Base-by-base conservation (phyloP, 2,888 invertebrate genomes). In the Andrena marginata region DNA sequence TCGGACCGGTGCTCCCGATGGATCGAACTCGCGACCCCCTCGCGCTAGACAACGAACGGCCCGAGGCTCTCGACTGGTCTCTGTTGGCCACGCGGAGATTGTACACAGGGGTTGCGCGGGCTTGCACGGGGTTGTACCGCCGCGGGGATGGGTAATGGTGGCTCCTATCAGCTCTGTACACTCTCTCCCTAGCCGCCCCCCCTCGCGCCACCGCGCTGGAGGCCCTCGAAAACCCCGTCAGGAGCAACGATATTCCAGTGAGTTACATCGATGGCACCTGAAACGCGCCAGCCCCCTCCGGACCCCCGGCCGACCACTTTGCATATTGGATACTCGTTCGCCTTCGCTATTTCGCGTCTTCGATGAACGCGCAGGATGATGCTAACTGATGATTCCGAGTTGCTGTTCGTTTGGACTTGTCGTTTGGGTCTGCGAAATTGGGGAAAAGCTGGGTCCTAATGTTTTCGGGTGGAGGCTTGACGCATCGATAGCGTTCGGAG, bases 81-180 rank as follows among this genome's bases (percentile, higher is more conserved):
- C 71, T 73, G 88, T 80, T 84, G 72, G 77, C 64, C 84, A 65
- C 82, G 68, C 83, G 85, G 84, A 89, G 90, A 89, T 90, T 88
- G 90, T 88, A 90, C 86, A 77, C 82, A 82, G 86, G 86, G 87
- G 85, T 89, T 87, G 89, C 71, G 77, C 78, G 23, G 84, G 42
- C 42, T 42, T 42, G 42, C 16, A 42, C 42, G 42, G 75, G 86
- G 81, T 87, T 87, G 88, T 84, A 85, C 72, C 69, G 77, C 60
- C 71, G 13, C 71, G 74, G 82, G 87, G 85, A 69, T 84, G 85
- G 87, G 87, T 87, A 89, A 89, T 89, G 84, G 87, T 77, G 70
- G 87, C 76, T 84, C 87, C 87, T 90, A 90, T 90, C 91, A 90
- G 91, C 87, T 88, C 88, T 82, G 90, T 89, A 88, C 91, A 89